Evolutionary conservation across 1,140 invertebrate species (phyloP).

Genomic region (Polyergus mexicanus): DNA sequence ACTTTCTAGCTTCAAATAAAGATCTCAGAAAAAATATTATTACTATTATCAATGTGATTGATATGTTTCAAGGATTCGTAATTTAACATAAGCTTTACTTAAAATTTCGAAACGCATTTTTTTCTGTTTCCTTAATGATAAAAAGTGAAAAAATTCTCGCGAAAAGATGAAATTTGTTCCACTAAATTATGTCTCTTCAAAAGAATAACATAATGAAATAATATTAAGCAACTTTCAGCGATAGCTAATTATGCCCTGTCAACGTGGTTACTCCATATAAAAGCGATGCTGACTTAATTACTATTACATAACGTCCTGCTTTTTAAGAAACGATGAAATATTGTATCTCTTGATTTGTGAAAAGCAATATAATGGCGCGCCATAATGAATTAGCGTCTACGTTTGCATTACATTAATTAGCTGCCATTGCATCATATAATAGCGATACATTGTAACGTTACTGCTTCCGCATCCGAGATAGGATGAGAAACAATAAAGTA

Average conservation of each 20-base stretch:
- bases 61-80: not conserved
- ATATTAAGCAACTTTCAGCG: slow-evolving; percentile 31
- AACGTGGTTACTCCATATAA: not conserved
- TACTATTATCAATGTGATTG: not conserved
- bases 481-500: slow-evolving; percentile 40
- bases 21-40: not conserved
- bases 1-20: not conserved
- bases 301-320: not conserved
- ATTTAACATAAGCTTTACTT: not conserved
- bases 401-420: slow-evolving; percentile 47
- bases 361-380: slow-evolving; percentile 9
- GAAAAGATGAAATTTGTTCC: slow-evolving; percentile 15
- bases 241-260: not conserved
- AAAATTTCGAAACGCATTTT: not conserved
- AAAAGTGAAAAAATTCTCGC: not conserved
- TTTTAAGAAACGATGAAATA: slow-evolving; percentile 22
- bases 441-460: slow-evolving; percentile 21
- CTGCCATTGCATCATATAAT: slow-evolving; percentile 23
- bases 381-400: slow-evolving; percentile 6
- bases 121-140: not conserved
- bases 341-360: slow-evolving; percentile 10
- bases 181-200: slow-evolving; percentile 13
- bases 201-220: slow-evolving; percentile 19
- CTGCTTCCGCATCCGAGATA: slow-evolving; percentile 24
- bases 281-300: slow-evolving; percentile 23